Evolutionary conservation across 2,113 vertebrate species (phyloP), one percentile per base, ranked within the genome.

Genomic region (Prionailurus viverrinus): DNA sequence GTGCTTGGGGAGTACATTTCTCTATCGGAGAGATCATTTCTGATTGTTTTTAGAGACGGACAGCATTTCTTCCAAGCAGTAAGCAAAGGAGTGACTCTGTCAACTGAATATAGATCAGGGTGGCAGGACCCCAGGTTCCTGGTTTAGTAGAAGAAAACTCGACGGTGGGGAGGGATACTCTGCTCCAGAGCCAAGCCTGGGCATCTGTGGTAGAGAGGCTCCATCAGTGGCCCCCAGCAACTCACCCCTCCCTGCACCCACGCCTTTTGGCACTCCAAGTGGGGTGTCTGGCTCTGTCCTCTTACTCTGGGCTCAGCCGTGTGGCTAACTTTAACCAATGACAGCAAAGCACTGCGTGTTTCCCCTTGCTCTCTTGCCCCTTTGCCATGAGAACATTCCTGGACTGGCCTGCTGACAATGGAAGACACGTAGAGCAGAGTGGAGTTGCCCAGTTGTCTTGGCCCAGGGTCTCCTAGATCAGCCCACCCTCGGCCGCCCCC

Each of bases 121-220:
- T n/a, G 36, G 45, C 81, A 82, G 82, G 68, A 78, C 15, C 31
- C 63, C 7, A 39, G 27, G 12, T 66, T 65, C 33, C 81, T 18
- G 13, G 39, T 23, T 88, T 69, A 82, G 61, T 16, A 84, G 76
- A 84, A 89, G 78, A 76, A 73, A 95, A 31, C 15, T n/a, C 2
- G 0, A 69, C 25, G 36, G 19, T 3, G 7, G 53, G 66, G 25
- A 3, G 53, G 66, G 25, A 3, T 0, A 0, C n/a, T 68, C 53
- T 58, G 53, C 45, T 84, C 19, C 16, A n/a, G 65, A 92, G 69
- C 80, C 45, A 21, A 3, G 29, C 48, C 61, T 58, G 48, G 68
- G 19, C 39, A 41, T 66, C 65, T 7, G 0, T 0, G 11, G 81
- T 11, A 5, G 23, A 7, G 9, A 31, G 76, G 53, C 1, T 8